These are phyloP conservation scores for Heteromurus nitidus DNA, from an alignment of 2,888 invertebrate genomes.

Conservation along the genomic window DNA sequence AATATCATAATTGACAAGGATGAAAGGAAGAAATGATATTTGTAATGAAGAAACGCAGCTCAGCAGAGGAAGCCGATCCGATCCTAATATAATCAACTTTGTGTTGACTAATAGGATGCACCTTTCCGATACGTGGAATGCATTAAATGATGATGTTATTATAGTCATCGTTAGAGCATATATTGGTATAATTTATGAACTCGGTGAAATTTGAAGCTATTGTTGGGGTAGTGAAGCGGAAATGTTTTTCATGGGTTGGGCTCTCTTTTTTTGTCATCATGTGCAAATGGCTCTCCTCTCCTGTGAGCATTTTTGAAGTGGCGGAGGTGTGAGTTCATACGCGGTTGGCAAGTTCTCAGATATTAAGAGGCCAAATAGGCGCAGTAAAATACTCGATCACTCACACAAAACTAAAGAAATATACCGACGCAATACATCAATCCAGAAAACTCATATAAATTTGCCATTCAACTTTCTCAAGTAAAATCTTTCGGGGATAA, in stretches of 20 bases:
- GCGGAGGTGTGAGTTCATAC: background rate
- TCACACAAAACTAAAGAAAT: too few relatives aligned
- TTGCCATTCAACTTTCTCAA: too few relatives aligned
- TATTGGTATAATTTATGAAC: slow-evolving; percentile 39
- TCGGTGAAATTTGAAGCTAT: slow-evolving; percentile 47
- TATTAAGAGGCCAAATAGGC: background rate
- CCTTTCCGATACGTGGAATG: too few relatives aligned
- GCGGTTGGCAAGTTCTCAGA: background rate
- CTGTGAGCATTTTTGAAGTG: slow-evolving; percentile 4
- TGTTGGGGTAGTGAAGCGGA: slow-evolving; percentile 28
- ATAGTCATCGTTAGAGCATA: too few relatives aligned
- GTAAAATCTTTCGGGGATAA: too few relatives aligned
- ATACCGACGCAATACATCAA: too few relatives aligned
- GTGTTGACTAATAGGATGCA: too few relatives aligned
- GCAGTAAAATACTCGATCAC: background rate
- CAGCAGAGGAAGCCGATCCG: background rate
- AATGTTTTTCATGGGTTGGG: slow-evolving; percentile 51
- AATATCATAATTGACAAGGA: slow-evolving; percentile 54
- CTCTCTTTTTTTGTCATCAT: slow-evolving; percentile 8
- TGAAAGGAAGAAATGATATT: slow-evolving; percentile 49
- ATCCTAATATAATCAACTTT: background rate
- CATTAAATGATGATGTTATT: too few relatives aligned
- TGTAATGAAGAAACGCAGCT: background rate
- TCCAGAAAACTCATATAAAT: too few relatives aligned
- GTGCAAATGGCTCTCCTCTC: slow-evolving; percentile 19